phyloP scores from a whole-genome alignment of 1,140 invertebrate species.

The Philopotamus ludificatus region DNA sequence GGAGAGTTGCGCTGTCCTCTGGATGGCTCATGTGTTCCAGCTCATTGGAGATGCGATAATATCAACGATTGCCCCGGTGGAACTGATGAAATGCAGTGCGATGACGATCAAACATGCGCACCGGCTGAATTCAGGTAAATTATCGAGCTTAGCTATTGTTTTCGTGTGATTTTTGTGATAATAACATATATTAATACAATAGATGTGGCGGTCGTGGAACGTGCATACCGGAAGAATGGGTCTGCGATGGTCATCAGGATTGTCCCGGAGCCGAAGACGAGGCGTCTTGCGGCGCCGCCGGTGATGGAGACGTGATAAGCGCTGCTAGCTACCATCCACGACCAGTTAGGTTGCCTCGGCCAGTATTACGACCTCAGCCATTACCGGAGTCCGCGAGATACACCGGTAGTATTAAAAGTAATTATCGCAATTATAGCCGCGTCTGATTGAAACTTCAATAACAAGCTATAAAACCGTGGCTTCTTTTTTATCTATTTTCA shows the following conservation, averaged over 20 bases:
- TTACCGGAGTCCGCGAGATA: slow-evolving; percentile 15
- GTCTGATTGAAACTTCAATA: no score
- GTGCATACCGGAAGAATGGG: slow-evolving; percentile 69
- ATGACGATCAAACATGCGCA: slow-evolving; percentile 49
- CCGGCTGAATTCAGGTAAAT: slow-evolving; percentile 56
- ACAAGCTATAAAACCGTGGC: not conserved
- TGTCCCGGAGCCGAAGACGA: slow-evolving; percentile 82
- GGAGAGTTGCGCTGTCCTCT: slow-evolving; percentile 61
- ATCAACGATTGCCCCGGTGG: slow-evolving; percentile 63
- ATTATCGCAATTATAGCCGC: no score
- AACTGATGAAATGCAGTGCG: slow-evolving; percentile 65
- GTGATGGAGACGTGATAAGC: slow-evolving; percentile 40
- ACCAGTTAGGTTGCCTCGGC: slow-evolving; percentile 31
- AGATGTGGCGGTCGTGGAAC: slow-evolving; percentile 60
- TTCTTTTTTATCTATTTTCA: slow-evolving; percentile 25
- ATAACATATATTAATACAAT: not conserved
- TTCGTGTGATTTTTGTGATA: no score
- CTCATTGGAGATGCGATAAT: slow-evolving; percentile 67
- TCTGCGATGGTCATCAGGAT: slow-evolving; percentile 80
- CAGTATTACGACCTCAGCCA: slow-evolving; percentile 17
- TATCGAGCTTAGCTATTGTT: not conserved
- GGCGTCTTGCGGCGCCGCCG: slow-evolving; percentile 52
- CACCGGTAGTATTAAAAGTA: not conserved
- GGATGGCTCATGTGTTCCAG: slow-evolving; percentile 63
- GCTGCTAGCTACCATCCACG: slow-evolving; percentile 42